These are phyloP conservation scores for Aeoliscus strigatus DNA, from an alignment of 2,797 vertebrate species.

Conservation along the genomic window DNA sequence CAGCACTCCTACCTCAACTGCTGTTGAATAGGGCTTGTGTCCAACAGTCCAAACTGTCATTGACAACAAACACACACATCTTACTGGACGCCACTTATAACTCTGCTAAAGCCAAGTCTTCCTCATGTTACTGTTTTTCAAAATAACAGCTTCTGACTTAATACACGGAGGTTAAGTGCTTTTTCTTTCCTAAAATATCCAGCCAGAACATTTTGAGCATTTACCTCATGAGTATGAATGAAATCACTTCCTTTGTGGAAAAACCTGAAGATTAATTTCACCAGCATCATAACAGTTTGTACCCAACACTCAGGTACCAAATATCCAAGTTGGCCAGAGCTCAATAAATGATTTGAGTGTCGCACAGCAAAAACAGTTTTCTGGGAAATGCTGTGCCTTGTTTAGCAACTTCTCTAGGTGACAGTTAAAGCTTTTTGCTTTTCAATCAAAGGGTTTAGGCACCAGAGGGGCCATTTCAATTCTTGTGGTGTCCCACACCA, in stretches of 20 bases:
- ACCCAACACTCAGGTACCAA: constrained; percentile 16
- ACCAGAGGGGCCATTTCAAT: neutral
- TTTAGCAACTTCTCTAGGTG: constrained; percentile 4
- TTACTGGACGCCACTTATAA: constrained; percentile 11
- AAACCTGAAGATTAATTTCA: constrained; percentile 52
- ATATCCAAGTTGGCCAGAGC: constrained; percentile 10
- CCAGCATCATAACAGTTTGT: constrained; percentile 40
- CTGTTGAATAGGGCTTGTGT: constrained; percentile 12
- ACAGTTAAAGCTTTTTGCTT: constrained; percentile 6
- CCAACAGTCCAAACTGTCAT: constrained; percentile 25
- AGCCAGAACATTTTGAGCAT: constrained; percentile 39
- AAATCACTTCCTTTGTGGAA: constrained; percentile 50
- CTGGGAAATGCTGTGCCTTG: constrained; percentile 4
- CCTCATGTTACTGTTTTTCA: constrained; percentile 36
- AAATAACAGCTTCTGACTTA: constrained; percentile 48
- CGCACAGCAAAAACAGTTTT: constrained; percentile 5
- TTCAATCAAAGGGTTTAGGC: constrained; percentile 17
- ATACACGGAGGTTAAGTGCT: constrained; percentile 45
- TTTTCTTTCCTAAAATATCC: constrained; percentile 49
- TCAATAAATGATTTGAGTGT: constrained; percentile 24
- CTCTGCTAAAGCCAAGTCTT: constrained; percentile 21
- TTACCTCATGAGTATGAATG: constrained; percentile 57
- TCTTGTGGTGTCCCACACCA: neutral
- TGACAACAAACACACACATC: constrained; percentile 20
- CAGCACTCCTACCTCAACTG: constrained; percentile 28